These are phyloP conservation scores for Phortica variegata DNA, from an alignment of 1,140 invertebrate genomes.

Conservation along the genomic window DNA sequence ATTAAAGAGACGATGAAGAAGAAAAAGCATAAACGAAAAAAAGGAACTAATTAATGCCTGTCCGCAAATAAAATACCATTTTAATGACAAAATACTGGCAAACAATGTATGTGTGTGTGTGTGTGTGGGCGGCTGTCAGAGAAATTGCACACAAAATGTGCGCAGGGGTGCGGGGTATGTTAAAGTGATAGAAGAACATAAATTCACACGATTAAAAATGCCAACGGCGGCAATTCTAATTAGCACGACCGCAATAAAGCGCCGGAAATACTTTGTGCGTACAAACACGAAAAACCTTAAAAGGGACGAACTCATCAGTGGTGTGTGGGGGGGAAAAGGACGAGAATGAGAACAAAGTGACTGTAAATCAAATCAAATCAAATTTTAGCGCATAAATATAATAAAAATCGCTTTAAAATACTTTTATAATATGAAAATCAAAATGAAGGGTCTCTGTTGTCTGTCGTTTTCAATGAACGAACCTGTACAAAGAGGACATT, in stretches of 20 bases:
- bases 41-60: too few species aligned
- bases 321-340: neutral
- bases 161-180: too few species aligned
- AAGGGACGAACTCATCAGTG: neutral
- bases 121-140: constrained; percentile 4
- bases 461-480: too few species aligned
- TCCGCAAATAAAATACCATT: constrained; percentile 39
- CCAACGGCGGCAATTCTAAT: constrained; percentile 34
- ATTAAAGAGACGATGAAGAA: too few species aligned
- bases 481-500: too few species aligned
- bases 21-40: too few species aligned
- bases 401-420: neutral
- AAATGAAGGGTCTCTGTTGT: neutral
- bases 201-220: constrained; percentile 16
- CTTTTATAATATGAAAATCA: neutral
- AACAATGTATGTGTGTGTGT: too few species aligned
- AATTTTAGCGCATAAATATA: constrained; percentile 10
- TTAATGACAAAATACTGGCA: constrained; percentile 37
- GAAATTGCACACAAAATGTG: neutral
- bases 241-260: constrained; percentile 41
- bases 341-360: constrained; percentile 1
- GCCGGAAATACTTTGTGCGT: constrained; percentile 17
- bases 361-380: constrained; percentile 51
- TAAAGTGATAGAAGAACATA: constrained; percentile 11
- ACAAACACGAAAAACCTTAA: constrained; percentile 10